Base-by-base conservation (phyloP, 1,140 invertebrate species). In the Platyura marginata region DNA sequence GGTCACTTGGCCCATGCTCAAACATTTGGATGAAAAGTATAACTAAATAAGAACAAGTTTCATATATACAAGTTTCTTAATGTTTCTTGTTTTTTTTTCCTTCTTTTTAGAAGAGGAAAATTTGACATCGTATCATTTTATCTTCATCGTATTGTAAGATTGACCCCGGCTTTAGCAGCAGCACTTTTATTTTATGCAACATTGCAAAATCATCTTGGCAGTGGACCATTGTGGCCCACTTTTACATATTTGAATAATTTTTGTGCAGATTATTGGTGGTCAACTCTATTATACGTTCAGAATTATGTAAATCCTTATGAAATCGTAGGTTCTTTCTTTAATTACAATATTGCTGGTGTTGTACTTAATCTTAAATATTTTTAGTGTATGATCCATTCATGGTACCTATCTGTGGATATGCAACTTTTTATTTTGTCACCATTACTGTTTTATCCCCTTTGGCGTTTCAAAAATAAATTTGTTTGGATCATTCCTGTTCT, bases 361-460 rank as follows among this genome's bases (percentile, higher is more conserved):
- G 2, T 1, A 20, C 29, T 35, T 19, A 18, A 34, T 20, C 46
- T 44, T 45, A 46, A 46, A 20, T 11, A 13, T 34, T 66, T 66
- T 39, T 59, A 88, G 84, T 91, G 86, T 52, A 79, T 91, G 74
- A 81, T 81, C 34, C 84, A 85, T 67, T 77, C 82, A 0, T 92
- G 88, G 88, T 91, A 90, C 50, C 63, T 92, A 40, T 79, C 85
- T 1, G 83, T 83, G 40, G 86, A 91, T 53, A 85, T 84, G 48
- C 85, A 90, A 56, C 66, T 89, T 41, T 87, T 83, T 54, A 63
- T 86, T 38, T 54, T 87, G 3, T 77, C 81, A 11, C 78, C 83
- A 0, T 58, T 84, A 15, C 64, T 90, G 34, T 68, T 86, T 43
- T 77, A 75, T 52, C 64, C 69, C 2, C 55, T 80, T 13, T 75